Evolutionary conservation across 2,113 vertebrate genomes (phyloP), one percentile per base, ranked within the genome.

Genomic region (Callospermophilus lateralis): DNA sequence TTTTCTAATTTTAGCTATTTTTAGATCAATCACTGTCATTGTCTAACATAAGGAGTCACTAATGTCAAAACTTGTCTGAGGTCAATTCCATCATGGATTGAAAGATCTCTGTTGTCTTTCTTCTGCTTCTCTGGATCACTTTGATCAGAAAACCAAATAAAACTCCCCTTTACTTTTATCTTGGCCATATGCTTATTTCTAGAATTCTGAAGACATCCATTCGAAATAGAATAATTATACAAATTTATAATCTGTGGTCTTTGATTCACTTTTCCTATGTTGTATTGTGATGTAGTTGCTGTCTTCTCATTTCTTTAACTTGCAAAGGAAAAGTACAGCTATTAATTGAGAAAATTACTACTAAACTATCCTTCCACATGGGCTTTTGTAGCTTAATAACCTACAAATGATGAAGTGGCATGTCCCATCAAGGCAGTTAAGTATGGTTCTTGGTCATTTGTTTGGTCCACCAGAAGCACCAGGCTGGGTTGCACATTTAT

Each of bases 381-480:
- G 61, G 22, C 61, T 79, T 95, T 88, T 55, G 8, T 73, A 42
- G 2, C 53, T 90, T 90, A 53, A 70, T 65, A 76, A 80, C 8
- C 12, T 85, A 34, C 3, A 58, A 37, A 45, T 16, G 12, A 63
- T 58, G 12, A 85, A 26, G 42, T 63, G 16, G 37, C 32, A 89
- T 24, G 1, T 45, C 3, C 67, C 28, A 48, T 45, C 22, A 24
- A 30, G 2, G 53, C 8, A 58, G 32, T 16, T 37, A 34, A 86
- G 53, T 17, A 22, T 15, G 9, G 30, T 72, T 26, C 9, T 78
- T 16, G 6, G 20, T n/a, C 11, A 26, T 70, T 76, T 39, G 13
- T 74, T 95, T 86, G 16, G 7, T 73, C 34, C 74, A 19, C 9
- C 12, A 55, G 51, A 68, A 34, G 8, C 37, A 37, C 10, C 15